Base-by-base conservation (phyloP, 2,888 invertebrate genomes). In the Polydrusus pterygomalis region DNA sequence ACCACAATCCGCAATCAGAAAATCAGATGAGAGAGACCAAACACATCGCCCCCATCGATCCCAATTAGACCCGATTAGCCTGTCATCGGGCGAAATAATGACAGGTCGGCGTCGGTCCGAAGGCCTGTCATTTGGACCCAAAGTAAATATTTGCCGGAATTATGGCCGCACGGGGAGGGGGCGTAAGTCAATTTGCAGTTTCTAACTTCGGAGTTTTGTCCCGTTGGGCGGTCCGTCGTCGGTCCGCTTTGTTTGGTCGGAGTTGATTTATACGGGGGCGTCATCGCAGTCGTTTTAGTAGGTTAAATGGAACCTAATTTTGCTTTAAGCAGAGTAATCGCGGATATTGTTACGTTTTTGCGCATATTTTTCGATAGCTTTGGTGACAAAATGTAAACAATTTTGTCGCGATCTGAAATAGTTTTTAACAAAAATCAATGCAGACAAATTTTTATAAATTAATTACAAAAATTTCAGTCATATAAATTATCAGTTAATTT, bases 21-120 rank as follows among this genome's bases (percentile, higher is more conserved):
- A n/a, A n/a, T n/a, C n/a, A n/a, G n/a, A n/a, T n/a, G n/a, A n/a
- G n/a, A n/a, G n/a, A 25, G 25, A 1, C 25, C 34, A 10, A 9
- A 34, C 34, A 34, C 34, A 34, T 30, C n/a, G n/a, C n/a, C 7
- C 34, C 13, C 49, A 47, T 40, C 43, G 43, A 40, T 54, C 56
- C 68, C 68, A 68, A 68, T 68, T 68, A 68, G 68, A 13, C 17
- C 17, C 58, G 58, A 60, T 60, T 60, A 60, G 58, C 38, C 56
- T 68, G 68, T 68, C 68, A 68, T 68, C 68, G 69, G 69, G 11
- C 9, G 43, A 47, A 69, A 69, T 69, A 69, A 69, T 69, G 69
- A 69, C 69, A 69, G 60, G 69, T 69, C 69, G 69, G 69, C 69
- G 60, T 10, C 18, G 40, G 30, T 47, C 58, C 34, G 18, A 45